Conservation (phyloP, 2,797 vertebrate species). For the Eulemur coronatus region DNA sequence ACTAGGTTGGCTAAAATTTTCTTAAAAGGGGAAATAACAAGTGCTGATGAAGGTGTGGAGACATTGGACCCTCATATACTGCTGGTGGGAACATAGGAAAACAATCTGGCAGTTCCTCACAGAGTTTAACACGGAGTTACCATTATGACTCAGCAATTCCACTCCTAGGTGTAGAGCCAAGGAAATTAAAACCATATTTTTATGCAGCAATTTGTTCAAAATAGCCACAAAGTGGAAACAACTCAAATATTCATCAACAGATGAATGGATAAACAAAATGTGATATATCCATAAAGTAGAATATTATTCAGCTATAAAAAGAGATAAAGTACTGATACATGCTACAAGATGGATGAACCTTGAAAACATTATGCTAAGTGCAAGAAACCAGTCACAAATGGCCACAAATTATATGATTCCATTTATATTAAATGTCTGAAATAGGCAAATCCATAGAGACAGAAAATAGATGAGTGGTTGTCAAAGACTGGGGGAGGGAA, state of each 20-base stretch:
- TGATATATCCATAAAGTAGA: conserved; percentile 9
- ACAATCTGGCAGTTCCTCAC: not conserved
- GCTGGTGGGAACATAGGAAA: not conserved
- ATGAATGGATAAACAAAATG: not conserved
- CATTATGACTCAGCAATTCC: not conserved
- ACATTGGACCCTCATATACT: not conserved
- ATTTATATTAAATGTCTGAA: conserved; percentile 7
- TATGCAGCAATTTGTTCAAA: not conserved
- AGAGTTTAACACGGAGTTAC: not conserved
- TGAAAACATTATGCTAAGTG: conserved; percentile 38
- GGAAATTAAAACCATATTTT: conserved; percentile 36
- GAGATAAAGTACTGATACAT: not conserved
- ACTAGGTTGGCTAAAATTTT: not conserved
- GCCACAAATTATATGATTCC: conserved; percentile 3
- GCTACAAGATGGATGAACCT: conserved; percentile 7
- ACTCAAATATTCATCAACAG: not conserved
- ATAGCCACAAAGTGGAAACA: not conserved
- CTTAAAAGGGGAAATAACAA: not conserved
- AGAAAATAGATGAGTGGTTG: not conserved
- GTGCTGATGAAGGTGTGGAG: not conserved
- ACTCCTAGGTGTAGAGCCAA: not conserved
- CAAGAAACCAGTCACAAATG: conserved; percentile 39
- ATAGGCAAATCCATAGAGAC: not conserved
- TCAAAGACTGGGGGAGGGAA: not conserved
- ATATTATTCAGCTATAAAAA: conserved; percentile 40